phyloP scores from a whole-genome alignment of 2,888 invertebrate genomes.

The Drosophila cyrtoloma region DNA sequence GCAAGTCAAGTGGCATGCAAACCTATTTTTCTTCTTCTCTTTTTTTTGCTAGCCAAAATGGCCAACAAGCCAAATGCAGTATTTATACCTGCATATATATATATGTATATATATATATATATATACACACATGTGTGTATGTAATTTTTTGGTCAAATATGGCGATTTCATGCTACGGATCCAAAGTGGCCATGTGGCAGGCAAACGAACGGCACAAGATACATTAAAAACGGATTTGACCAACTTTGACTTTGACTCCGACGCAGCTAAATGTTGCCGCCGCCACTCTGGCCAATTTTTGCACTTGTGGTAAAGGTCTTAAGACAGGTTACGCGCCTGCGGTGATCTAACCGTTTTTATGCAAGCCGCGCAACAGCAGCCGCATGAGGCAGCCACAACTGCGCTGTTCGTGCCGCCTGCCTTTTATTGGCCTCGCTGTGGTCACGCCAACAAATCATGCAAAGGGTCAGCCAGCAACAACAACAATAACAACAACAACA shows the following conservation, averaged over 20 bases:
- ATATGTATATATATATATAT: background rate
- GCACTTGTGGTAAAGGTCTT: slow-evolving; percentile 83
- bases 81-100: background rate
- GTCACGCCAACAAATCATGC: slow-evolving; percentile 65
- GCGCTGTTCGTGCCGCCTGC: slow-evolving; percentile 34
- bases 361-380: slow-evolving; percentile 38
- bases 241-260: slow-evolving; percentile 53
- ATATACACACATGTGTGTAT: slow-evolving; percentile 7
- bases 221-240: slow-evolving; percentile 42
- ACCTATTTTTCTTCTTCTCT: slow-evolving; percentile 41
- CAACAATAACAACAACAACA: slow-evolving; percentile 6
- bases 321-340: slow-evolving; percentile 82
- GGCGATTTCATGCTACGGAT: slow-evolving; percentile 76
- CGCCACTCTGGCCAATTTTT: slow-evolving; percentile 71
- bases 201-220: slow-evolving; percentile 66
- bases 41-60: slow-evolving; percentile 46
- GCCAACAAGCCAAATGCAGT: slow-evolving; percentile 75
- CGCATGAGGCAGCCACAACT: slow-evolving; percentile 31
- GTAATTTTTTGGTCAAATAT: slow-evolving; percentile 75
- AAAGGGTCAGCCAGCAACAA: slow-evolving; percentile 69
- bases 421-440: slow-evolving; percentile 54
- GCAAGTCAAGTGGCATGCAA: slow-evolving; percentile 80
- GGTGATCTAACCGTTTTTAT: slow-evolving; percentile 80
- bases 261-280: slow-evolving; percentile 56
- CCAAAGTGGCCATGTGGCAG: slow-evolving; percentile 60